phyloP scores from a whole-genome alignment of 2,797 vertebrate species.

The Sebastes hubbsi region DNA sequence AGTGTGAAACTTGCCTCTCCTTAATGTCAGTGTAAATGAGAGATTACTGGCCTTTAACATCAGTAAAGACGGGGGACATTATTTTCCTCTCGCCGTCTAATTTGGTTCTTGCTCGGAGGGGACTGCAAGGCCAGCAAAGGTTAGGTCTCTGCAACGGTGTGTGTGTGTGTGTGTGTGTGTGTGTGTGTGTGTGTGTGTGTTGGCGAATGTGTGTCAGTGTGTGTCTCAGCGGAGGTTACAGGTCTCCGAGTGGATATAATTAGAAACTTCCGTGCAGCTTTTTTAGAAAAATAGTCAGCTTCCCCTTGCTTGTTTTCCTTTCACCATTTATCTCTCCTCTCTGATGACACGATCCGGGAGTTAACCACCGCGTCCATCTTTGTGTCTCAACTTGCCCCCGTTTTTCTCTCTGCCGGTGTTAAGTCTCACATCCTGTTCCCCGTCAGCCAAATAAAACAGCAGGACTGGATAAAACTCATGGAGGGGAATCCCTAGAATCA shows the following conservation, averaged over 20 bases:
- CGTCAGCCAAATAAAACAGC: constrained; percentile 69
- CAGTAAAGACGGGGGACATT: constrained; percentile 67
- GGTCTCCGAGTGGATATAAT: constrained; percentile 76
- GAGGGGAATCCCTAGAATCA: constrained; percentile 68
- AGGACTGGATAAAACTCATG: constrained; percentile 41
- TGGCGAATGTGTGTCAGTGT: constrained; percentile 48
- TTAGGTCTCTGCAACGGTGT: constrained; percentile 29
- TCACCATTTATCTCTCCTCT: constrained; percentile 70
- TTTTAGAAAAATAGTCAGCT: constrained; percentile 77
- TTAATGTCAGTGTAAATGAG: constrained; percentile 78
- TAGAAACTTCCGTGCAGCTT: constrained; percentile 78
- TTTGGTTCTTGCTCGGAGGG: constrained; percentile 81
- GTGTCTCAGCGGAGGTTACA: constrained; percentile 67
- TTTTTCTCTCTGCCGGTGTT: constrained; percentile 52
- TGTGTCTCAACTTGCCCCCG: constrained; percentile 66
- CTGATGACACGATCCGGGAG: constrained; percentile 61
- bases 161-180: constrained; percentile 12
- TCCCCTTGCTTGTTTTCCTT: constrained; percentile 73
- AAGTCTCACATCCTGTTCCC: constrained; percentile 74
- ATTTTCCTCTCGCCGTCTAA: constrained; percentile 79
- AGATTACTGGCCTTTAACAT: constrained; percentile 82
- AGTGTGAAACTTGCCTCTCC: constrained; percentile 73
- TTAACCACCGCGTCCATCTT: constrained; percentile 62
- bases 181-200: constrained; percentile 44
- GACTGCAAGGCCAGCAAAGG: constrained; percentile 50